Base-by-base conservation (phyloP, 2,888 invertebrate species). In the Prostheceraeus crozeri region DNA sequence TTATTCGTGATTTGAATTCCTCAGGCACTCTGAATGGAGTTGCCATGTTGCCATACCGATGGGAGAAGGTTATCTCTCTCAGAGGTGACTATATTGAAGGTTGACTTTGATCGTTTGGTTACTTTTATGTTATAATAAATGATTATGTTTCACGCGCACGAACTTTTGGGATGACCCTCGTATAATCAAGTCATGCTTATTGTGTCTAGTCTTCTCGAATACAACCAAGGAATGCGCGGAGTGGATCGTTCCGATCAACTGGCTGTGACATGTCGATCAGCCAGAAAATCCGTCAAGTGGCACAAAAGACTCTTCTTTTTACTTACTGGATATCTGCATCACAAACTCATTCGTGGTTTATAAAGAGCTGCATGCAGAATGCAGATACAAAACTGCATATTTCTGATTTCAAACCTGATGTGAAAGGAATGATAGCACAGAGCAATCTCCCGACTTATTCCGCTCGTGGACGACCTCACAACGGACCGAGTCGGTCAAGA, bases 311-410 rank as follows among this genome's bases (percentile, higher is more conserved):
- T 48, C 23, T 48, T 48, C n/a, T n/a, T 48, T 48, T 14, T 48
- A 48, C 48, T 25, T 48, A 11, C n/a, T 48, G 19, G 48, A 48
- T 30, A 48, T 48, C 25, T 48, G 48, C 48, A 48, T 48, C 23
- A 48, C 14, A 30, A 48, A 48, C 28, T 6, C 48, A 6, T 48
- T 16, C 28, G 48, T 19, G 23, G 4, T 48, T 23, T 23, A 40
- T 23, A 19, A 19, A 19, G 45, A 40, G 21, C 45, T 40, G 14
- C n/a, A n/a, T n/a, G n/a, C n/a, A n/a, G n/a, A n/a, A n/a, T n/a
- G n/a, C n/a, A n/a, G 45, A 19, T 19, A 40, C 19, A 14, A 40
- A 40, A 40, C n/a, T 40, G 45, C 45, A 16, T 19, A 14, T 40
- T 40, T 40, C 45, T 19, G 45, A 40, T 23, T 40, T 40, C 45